Percentiles rank a stretch among this genome's conserved stretches.
Conservation (phyloP, 2,113 vertebrate genomes). For the human (Homo sapiens) region DNA sequence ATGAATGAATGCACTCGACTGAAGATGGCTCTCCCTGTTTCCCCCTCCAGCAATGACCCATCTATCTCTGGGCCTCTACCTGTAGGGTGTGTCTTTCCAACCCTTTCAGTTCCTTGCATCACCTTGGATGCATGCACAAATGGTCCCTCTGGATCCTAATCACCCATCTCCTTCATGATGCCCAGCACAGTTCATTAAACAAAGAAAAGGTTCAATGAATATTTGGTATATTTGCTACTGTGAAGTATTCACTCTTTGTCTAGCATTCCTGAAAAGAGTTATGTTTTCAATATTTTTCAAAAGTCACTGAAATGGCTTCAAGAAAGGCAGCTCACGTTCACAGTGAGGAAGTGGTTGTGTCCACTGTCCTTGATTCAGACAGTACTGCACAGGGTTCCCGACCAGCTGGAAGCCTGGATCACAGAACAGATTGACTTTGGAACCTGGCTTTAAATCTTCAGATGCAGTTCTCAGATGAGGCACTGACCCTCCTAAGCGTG, state of each 20-base stretch:
- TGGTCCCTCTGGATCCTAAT: neutral
- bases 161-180: neutral
- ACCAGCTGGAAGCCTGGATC: constrained; percentile 96
- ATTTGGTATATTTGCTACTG: neutral
- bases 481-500: constrained; percentile 87
- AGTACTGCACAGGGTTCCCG: constrained; percentile 92
- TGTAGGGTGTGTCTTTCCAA: neutral
- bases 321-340: constrained; percentile 89
- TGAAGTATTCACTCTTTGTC: neutral
- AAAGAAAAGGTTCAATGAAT: neutral
- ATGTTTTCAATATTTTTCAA: neutral
- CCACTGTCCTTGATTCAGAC: constrained; percentile 96
- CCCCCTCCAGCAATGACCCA: neutral
- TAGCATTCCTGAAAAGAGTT: neutral
- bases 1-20: neutral
- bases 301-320: neutral
- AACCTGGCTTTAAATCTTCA: constrained; percentile 89
- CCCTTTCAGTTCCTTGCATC: neutral
- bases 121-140: neutral
- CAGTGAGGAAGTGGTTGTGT: constrained; percentile 92
- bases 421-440: constrained; percentile 93
- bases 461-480: constrained; percentile 89
- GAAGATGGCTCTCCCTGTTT: neutral
- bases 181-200: neutral
- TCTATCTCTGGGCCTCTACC: neutral